Percentiles rank a stretch among this genome's conserved stretches.
Conservation (phyloP, 2,888 invertebrate species). For the Rutpela maculata region DNA sequence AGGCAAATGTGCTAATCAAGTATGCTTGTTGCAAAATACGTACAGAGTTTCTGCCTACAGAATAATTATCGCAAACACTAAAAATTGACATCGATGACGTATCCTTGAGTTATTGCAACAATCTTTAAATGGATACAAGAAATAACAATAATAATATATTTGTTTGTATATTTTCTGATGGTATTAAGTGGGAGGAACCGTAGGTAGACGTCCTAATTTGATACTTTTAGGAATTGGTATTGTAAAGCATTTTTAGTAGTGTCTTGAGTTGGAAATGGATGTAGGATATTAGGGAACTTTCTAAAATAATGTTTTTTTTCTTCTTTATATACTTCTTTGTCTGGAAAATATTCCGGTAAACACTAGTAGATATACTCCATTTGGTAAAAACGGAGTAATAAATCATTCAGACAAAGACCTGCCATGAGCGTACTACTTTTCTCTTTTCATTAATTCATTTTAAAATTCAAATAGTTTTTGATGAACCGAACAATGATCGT, state of each 20-base stretch:
- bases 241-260: not conserved
- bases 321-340: too few species aligned
- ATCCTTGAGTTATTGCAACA: constrained; percentile 45
- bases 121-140: constrained; percentile 46
- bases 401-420: too few species aligned
- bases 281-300: not conserved
- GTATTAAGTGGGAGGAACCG: constrained; percentile 12
- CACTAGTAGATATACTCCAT: too few species aligned
- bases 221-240: constrained; percentile 9
- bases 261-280: not conserved
- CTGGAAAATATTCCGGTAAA: too few species aligned
- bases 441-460: too few species aligned
- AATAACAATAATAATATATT: constrained; percentile 39
- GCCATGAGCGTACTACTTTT: too few species aligned
- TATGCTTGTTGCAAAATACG: constrained; percentile 9
- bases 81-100: constrained; percentile 47
- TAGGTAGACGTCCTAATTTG: constrained; percentile 30
- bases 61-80: constrained; percentile 41
- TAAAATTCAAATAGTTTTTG: too few species aligned
- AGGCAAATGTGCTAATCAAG: constrained; percentile 15
- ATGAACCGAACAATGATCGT: too few species aligned
- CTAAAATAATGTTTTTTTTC: too few species aligned
- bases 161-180: constrained; percentile 29
- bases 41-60: constrained; percentile 44
- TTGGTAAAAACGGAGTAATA: too few species aligned